phyloP scores from a whole-genome alignment of 1,140 invertebrate genomes.

The Leucophenga varia region DNA sequence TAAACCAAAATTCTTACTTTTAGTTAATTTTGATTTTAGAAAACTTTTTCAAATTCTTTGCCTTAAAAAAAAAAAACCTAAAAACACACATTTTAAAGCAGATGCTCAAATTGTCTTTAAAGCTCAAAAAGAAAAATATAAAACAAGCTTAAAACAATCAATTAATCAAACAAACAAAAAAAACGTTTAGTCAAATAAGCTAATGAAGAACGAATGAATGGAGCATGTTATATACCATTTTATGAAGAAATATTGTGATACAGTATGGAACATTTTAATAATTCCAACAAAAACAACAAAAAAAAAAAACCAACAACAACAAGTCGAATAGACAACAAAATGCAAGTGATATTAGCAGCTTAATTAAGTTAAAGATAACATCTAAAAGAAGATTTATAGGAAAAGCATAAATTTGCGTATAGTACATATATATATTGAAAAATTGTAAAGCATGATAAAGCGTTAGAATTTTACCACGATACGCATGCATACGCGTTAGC shows the following conservation, averaged over 20 bases:
- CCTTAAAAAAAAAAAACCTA: not conserved
- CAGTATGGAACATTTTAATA: conserved; percentile 1
- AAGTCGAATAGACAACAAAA: conserved; percentile 12
- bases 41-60: not conserved
- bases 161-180: no score
- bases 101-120: no score
- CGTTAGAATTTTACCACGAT: no score
- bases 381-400: not conserved
- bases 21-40: not conserved
- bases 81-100: conserved; percentile 34
- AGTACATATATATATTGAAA: no score
- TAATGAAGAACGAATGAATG: no score
- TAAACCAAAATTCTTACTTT: no score
- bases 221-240: no score
- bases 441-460: no score
- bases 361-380: conserved; percentile 23
- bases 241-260: conserved; percentile 48
- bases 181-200: no score
- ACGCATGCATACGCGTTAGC: no score
- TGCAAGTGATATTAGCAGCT: conserved; percentile 46
- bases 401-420: not conserved
- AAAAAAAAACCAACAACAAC: conserved; percentile 34
- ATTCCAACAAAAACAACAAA: conserved; percentile 38
- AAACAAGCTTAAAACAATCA: conserved; percentile 31
- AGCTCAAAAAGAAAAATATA: conserved; percentile 13